phyloP scores from a whole-genome alignment of 2,797 vertebrate genomes.

The Lagodon rhomboides region DNA sequence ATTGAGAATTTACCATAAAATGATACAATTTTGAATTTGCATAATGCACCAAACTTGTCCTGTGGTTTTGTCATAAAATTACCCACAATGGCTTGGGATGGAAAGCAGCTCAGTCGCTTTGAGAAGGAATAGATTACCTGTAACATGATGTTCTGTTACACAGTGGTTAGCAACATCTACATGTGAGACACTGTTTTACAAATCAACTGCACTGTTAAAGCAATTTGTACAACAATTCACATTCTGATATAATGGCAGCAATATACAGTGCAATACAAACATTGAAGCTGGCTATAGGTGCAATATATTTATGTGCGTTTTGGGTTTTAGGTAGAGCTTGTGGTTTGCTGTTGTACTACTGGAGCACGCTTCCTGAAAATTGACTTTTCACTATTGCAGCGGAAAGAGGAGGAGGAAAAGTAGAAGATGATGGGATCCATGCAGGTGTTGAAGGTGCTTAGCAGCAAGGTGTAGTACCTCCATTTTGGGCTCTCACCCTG shows the following conservation, averaged over 20 bases:
- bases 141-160: neutral
- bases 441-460: constrained; percentile 87
- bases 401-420: constrained; percentile 77
- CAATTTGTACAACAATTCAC: too few relatives aligned
- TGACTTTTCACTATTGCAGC: constrained; percentile 45
- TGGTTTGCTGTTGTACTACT: too few relatives aligned
- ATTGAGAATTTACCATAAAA: constrained; percentile 40
- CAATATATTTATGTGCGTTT: too few relatives aligned
- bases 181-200: neutral
- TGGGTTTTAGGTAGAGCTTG: too few relatives aligned
- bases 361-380: constrained; percentile 50
- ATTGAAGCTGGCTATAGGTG: too few relatives aligned
- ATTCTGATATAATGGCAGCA: too few relatives aligned
- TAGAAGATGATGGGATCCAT: constrained; percentile 88
- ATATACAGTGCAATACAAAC: too few relatives aligned
- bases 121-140: neutral
- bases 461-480: constrained; percentile 84
- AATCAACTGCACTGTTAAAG: neutral
- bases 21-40: constrained; percentile 65
- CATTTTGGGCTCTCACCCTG: constrained; percentile 70
- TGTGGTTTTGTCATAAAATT: constrained; percentile 4
- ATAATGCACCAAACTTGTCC: constrained; percentile 43
- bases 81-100: neutral
- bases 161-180: neutral
- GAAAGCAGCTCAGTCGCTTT: neutral